Evolutionary conservation across 1,140 invertebrate genomes (phyloP).

Genomic region (Telenomus remus): DNA sequence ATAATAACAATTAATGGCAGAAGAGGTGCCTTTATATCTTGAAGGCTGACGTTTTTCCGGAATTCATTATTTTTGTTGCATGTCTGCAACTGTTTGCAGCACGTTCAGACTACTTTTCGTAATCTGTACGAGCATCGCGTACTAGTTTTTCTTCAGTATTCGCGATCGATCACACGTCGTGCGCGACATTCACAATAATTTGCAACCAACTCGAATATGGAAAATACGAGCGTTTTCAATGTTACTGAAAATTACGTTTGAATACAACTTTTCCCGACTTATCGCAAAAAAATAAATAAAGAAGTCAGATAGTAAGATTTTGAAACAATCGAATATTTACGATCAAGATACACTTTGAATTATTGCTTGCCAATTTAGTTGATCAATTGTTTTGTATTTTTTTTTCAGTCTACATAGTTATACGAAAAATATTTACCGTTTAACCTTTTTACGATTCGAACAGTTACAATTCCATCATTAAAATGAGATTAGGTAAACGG

Average conservation of each 20-base stretch:
- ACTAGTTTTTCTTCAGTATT: conserved; percentile 11
- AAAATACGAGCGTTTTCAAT: too few species aligned
- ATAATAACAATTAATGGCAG: conserved; percentile 10
- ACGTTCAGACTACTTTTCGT: conserved; percentile 16
- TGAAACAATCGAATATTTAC: too few species aligned
- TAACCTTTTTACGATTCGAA: too few species aligned
- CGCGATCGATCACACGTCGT: background rate
- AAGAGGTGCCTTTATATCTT: conserved; percentile 8
- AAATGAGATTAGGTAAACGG: conserved; percentile 2
- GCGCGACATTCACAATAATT: conserved; percentile 12
- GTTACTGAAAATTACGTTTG: too few species aligned
- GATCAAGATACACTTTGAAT: too few species aligned
- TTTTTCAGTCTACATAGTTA: too few species aligned
- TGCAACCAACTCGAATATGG: background rate
- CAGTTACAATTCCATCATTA: conserved; percentile 15
- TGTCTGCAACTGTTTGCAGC: conserved; percentile 31
- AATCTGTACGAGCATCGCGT: conserved; percentile 13
- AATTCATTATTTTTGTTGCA: conserved; percentile 22
- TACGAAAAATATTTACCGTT: too few species aligned
- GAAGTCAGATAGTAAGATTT: too few species aligned
- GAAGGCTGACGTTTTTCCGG: conserved; percentile 6
- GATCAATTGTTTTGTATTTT: too few species aligned
- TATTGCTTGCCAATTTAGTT: too few species aligned
- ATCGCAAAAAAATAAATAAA: too few species aligned
- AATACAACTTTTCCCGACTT: too few species aligned